A percentile compares a stretch with the other conserved stretches of the same genome.
These are phyloP conservation scores for Myoxocephalus aenaeus DNA, from an alignment of 2,797 vertebrate genomes.

Conservation along the genomic window DNA sequence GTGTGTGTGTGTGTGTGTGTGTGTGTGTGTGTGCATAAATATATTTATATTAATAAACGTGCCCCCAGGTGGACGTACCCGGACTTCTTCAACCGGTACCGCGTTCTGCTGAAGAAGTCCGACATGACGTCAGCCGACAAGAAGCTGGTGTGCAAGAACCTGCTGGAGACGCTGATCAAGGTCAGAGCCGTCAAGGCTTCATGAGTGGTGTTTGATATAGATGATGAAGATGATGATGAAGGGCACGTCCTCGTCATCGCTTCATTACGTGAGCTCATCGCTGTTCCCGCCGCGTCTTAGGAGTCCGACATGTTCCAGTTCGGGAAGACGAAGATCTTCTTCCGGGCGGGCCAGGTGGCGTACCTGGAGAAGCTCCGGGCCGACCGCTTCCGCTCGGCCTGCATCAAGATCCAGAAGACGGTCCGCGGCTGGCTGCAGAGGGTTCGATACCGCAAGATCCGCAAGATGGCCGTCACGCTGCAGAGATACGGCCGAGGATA, in stretches of 20 bases:
- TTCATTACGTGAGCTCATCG: neutral
- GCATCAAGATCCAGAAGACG: constrained; percentile 95
- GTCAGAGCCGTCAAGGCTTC: constrained; percentile 68
- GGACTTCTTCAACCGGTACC: constrained; percentile 94
- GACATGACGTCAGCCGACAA: constrained; percentile 86
- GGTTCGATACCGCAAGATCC: constrained; percentile 85
- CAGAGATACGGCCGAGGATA: constrained; percentile 89
- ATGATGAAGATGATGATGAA: too few species aligned
- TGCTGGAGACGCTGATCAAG: constrained; percentile 91
- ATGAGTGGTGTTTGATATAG: too few species aligned
- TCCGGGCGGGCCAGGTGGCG: constrained; percentile 96
- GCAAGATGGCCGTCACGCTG: constrained; percentile 78
- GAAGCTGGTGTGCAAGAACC: constrained; percentile 87
- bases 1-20: too few species aligned
- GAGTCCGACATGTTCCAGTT: constrained; percentile 97
- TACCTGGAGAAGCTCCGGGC: constrained; percentile 95
- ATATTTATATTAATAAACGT: too few species aligned
- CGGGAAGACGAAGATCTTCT: constrained; percentile 97
- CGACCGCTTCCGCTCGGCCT: constrained; percentile 92
- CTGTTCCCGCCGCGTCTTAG: constrained; percentile 71
- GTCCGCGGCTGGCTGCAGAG: constrained; percentile 94
- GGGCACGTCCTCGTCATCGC: neutral
- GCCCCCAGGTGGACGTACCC: constrained; percentile 92
- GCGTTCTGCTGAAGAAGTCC: constrained; percentile 90
- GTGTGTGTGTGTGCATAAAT: too few species aligned